These are phyloP conservation scores for Anas bernieri DNA, from an alignment of 2,797 vertebrate genomes.

Conservation along the genomic window DNA sequence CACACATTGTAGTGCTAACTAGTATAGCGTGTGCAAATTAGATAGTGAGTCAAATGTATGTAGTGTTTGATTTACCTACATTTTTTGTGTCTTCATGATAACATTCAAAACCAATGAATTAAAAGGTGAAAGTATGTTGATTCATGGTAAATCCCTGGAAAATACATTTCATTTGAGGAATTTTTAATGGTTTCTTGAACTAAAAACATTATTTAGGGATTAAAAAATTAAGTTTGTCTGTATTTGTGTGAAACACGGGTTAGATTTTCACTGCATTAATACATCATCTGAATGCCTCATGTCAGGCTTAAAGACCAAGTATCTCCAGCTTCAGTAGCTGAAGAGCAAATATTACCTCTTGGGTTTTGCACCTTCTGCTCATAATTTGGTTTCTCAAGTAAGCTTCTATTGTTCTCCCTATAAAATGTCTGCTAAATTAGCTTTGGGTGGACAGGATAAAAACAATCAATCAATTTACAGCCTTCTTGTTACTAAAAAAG, in stretches of 20 bases:
- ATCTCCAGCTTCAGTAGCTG: neutral
- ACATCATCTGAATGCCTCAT: neutral
- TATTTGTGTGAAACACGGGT: neutral
- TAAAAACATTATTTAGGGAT: neutral
- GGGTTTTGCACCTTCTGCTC: neutral
- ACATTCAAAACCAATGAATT: neutral
- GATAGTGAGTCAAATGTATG: neutral
- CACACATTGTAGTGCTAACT: fast-evolving
- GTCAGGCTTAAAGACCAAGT: neutral
- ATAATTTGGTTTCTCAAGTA: neutral
- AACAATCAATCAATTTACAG: neutral
- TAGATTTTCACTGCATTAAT: neutral
- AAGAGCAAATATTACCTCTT: neutral
- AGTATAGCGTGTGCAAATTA: neutral
- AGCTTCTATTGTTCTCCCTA: neutral
- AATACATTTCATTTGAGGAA: neutral
- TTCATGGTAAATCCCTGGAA: neutral
- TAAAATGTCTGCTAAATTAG: neutral
- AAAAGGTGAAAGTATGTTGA: neutral
- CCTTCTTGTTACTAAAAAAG: neutral
- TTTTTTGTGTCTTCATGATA: neutral
- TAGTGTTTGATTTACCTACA: neutral
- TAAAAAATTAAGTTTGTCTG: neutral
- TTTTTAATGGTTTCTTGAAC: neutral
- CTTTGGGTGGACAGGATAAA: neutral